A percentile compares a stretch with the other conserved stretches of the same genome.
These are phyloP conservation scores for Orthosia incerta DNA, from an alignment of 2,888 invertebrate genomes.

Conservation along the genomic window DNA sequence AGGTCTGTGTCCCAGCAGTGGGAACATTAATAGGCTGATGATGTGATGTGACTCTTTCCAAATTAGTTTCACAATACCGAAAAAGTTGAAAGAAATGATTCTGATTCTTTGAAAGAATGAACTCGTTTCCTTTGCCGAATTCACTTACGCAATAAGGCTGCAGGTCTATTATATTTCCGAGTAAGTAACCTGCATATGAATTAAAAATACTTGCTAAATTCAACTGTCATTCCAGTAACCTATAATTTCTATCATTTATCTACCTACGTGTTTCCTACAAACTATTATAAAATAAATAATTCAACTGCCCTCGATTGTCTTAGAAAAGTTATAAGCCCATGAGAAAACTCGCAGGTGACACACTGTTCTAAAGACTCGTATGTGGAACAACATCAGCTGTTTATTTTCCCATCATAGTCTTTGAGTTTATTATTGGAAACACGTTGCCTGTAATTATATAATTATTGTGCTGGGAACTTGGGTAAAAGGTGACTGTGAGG, in stretches of 20 bases:
- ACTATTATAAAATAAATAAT: conserved; percentile 36
- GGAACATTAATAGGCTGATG: too few relatives aligned
- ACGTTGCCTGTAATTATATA: conserved; percentile 24
- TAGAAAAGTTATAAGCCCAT: conserved; percentile 29
- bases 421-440: conserved; percentile 46
- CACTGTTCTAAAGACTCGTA: conserved; percentile 11
- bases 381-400: conserved; percentile 50
- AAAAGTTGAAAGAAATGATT: too few relatives aligned
- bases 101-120: too few relatives aligned
- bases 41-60: too few relatives aligned
- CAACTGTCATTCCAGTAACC: background rate
- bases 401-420: conserved; percentile 44
- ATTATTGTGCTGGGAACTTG: conserved; percentile 34
- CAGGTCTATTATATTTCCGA: too few relatives aligned
- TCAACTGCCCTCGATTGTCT: conserved; percentile 28
- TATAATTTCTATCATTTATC: background rate
- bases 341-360: conserved; percentile 47
- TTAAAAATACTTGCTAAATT: too few relatives aligned
- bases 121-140: too few relatives aligned
- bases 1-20: too few relatives aligned
- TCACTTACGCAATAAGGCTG: too few relatives aligned
- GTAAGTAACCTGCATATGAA: too few relatives aligned
- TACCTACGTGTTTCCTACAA: background rate
- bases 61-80: too few relatives aligned
- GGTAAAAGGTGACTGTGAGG: background rate